These are phyloP conservation scores for Rhynchotus rufescens DNA, from an alignment of 2,797 vertebrate species.

Conservation along the genomic window DNA sequence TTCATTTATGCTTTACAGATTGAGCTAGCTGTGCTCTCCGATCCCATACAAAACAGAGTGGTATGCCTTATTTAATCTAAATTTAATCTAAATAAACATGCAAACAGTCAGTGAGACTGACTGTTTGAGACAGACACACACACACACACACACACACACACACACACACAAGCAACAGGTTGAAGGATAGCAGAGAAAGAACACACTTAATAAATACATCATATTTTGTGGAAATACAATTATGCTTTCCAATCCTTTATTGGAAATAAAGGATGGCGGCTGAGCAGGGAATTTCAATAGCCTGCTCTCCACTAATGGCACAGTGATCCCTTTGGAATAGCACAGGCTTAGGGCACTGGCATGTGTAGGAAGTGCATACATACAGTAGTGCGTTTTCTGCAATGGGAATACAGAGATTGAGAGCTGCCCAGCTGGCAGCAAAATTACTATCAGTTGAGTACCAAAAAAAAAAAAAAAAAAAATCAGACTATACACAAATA, in stretches of 20 bases:
- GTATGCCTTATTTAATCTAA: slow-evolving; percentile 32
- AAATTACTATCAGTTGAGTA: neutral
- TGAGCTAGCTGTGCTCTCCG: neutral
- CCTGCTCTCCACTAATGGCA: neutral
- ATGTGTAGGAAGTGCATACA: neutral
- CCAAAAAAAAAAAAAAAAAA: neutral
- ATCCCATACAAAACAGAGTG: neutral
- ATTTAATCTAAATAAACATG: slow-evolving; percentile 29
- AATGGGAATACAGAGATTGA: neutral
- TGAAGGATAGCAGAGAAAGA: neutral
- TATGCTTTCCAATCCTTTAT: slow-evolving; percentile 17
- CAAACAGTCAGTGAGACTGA: neutral
- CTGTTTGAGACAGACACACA: slow-evolving; percentile 31
- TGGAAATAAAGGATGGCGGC: neutral
- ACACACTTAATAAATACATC: neutral
- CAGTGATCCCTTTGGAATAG: neutral
- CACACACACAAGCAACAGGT: slow-evolving; percentile 16
- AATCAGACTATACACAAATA: slow-evolving; percentile 13
- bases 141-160: neutral
- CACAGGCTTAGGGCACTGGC: neutral
- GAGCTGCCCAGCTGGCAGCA: neutral
- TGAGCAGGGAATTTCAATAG: neutral
- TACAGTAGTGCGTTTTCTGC: neutral
- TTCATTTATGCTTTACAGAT: slow-evolving; percentile 8
- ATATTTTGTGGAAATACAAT: neutral